phyloP scores from a whole-genome alignment of 1,140 invertebrate genomes.

The Drosophila mauritiana region DNA sequence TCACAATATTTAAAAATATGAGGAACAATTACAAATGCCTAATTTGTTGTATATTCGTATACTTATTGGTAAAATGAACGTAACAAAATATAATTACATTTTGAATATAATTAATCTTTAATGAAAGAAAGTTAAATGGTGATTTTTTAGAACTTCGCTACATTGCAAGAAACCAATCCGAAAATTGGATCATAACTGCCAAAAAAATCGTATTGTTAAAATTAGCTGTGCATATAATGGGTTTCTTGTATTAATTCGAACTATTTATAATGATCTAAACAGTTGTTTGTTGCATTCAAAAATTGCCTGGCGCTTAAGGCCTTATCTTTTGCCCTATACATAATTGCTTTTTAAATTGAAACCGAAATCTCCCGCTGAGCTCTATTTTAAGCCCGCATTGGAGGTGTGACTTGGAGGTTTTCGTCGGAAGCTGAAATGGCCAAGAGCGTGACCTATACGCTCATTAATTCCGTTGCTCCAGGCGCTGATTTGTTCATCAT shows the following conservation, averaged over 20 bases:
- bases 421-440: constrained; percentile 58
- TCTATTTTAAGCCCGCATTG: constrained; percentile 52
- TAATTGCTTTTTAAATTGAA: constrained; percentile 62
- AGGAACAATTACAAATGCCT: too few species aligned
- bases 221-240: background rate
- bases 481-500: constrained; percentile 60
- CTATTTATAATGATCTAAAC: background rate
- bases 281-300: background rate
- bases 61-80: too few species aligned
- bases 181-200: background rate
- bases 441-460: constrained; percentile 70
- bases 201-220: background rate
- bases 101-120: too few species aligned
- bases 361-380: constrained; percentile 44
- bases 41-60: too few species aligned
- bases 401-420: constrained; percentile 51
- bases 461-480: constrained; percentile 54
- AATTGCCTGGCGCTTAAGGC: constrained; percentile 18
- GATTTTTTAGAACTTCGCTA: too few species aligned
- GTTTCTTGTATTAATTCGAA: background rate
- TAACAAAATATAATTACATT: too few species aligned
- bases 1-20: too few species aligned
- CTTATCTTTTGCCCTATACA: constrained; percentile 18
- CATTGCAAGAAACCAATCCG: background rate
- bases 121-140: background rate